Percentiles rank a stretch among this genome's conserved stretches.
Evolutionary conservation across 2,888 invertebrate species (phyloP).

Genomic region (Nycteola revayana): DNA sequence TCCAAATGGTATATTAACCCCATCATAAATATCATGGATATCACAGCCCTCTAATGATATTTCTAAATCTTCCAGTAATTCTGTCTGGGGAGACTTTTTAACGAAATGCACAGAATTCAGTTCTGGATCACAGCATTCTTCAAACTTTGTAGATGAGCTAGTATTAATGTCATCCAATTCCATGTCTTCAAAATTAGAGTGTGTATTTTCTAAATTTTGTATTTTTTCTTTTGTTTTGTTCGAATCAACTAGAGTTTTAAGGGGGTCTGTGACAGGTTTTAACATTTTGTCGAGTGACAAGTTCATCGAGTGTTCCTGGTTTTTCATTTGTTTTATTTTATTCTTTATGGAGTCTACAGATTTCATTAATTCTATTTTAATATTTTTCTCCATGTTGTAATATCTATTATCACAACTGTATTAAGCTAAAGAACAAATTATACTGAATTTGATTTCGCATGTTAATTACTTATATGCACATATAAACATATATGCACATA

Average conservation of each 20-base stretch:
- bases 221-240: no score
- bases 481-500: no score
- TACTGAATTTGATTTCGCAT: no score
- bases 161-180: background rate
- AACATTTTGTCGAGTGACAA: background rate
- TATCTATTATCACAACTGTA: no score
- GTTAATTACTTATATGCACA: no score
- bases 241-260: background rate
- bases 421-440: no score
- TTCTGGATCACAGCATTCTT: background rate
- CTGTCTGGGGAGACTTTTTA: background rate
- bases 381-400: no score
- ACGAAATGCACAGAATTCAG: background rate
- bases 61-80: background rate
- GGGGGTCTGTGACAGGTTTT: background rate
- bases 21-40: no score
- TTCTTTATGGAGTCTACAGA: slow-evolving; percentile 1
- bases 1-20: background rate
- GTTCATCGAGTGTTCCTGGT: background rate
- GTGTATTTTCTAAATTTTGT: background rate
- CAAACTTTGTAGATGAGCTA: background rate
- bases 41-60: background rate
- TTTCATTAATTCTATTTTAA: no score
- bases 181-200: background rate
- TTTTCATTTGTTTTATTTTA: background rate